Conservation (phyloP, 2,888 invertebrate genomes). For the Pristionchus mayeri region DNA sequence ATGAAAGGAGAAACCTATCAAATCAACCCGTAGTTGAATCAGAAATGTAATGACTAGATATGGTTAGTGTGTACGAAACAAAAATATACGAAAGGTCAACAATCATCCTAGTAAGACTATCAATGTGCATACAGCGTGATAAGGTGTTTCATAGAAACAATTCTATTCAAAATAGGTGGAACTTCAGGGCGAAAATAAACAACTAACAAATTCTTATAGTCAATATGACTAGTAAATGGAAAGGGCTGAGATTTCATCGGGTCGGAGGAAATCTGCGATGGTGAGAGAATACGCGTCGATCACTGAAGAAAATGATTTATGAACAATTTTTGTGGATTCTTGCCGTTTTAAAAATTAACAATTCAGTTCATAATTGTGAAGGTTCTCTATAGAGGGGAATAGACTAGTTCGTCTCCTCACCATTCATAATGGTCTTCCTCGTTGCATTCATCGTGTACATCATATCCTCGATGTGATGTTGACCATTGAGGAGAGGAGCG, state of each 20-base stretch:
- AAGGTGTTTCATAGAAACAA: conserved; percentile 24
- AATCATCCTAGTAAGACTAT: conserved; percentile 7
- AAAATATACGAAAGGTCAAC: not conserved
- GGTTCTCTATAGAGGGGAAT: no score
- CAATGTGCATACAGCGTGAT: not conserved
- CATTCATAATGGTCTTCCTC: not conserved
- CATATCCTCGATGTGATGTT: conserved; percentile 49
- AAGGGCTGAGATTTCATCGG: conserved; percentile 52
- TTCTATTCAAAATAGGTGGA: conserved; percentile 13
- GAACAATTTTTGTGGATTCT: no score
- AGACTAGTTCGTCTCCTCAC: not conserved
- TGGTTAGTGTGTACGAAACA: not conserved
- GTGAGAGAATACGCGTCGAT: conserved; percentile 57
- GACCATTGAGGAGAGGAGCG: conserved; percentile 39
- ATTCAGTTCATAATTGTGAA: no score
- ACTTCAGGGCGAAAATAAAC: not conserved
- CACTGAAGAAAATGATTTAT: conserved; percentile 44
- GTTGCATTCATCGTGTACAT: conserved; percentile 44
- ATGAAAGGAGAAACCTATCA: not conserved
- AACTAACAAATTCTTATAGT: not conserved
- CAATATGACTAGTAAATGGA: conserved; percentile 39
- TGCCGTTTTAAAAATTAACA: no score
- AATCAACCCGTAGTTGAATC: not conserved
- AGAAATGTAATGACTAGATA: conserved; percentile 14
- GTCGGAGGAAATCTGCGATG: conserved; percentile 62